These are phyloP conservation scores for Brachionichthys hirsutus DNA, from an alignment of 2,113 vertebrate genomes.

Conservation along the genomic window DNA sequence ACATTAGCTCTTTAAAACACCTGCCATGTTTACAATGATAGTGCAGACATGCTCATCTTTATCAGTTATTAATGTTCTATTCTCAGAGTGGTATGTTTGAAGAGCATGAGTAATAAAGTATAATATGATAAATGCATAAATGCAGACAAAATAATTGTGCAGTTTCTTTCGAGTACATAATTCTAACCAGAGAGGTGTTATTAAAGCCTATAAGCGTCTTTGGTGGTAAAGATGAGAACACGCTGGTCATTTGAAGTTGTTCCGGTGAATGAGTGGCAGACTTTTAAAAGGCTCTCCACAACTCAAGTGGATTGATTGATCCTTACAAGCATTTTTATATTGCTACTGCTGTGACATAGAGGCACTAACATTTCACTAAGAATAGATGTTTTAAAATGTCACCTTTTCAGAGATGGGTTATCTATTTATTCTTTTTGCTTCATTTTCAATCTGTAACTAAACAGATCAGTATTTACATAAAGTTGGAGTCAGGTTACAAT, in stretches of 20 bases:
- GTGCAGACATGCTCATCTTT: too few species aligned
- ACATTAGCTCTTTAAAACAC: too few species aligned
- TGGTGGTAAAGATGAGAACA: slow-evolving; percentile 3
- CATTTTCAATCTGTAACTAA: slow-evolving; percentile 26
- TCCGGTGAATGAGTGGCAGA: slow-evolving; percentile 22
- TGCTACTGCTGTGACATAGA: slow-evolving; percentile 42
- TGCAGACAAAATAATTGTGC: too few species aligned
- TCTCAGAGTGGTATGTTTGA: too few species aligned
- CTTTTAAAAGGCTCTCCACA: slow-evolving; percentile 41
- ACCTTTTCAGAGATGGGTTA: slow-evolving; percentile 51
- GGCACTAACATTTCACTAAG: slow-evolving; percentile 30
- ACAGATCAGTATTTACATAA: slow-evolving; percentile 32
- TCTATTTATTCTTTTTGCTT: slow-evolving; percentile 37
- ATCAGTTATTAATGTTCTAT: too few species aligned
- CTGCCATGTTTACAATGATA: too few species aligned
- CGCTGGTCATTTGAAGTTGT: slow-evolving; percentile 26
- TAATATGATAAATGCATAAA: too few species aligned
- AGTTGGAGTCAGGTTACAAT: slow-evolving; percentile 3
- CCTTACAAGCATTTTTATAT: slow-evolving; percentile 28
- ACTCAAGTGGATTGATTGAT: slow-evolving; percentile 52
- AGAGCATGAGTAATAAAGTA: too few species aligned
- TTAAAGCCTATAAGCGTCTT: too few species aligned
- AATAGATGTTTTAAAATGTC: slow-evolving; percentile 49
- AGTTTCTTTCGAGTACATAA: too few species aligned
- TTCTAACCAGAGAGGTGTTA: too few species aligned